A percentile compares a stretch with the other conserved stretches of the same genome.
phyloP scores from a whole-genome alignment of 1,140 invertebrate species.

The Trypoxylus dichotomus region DNA sequence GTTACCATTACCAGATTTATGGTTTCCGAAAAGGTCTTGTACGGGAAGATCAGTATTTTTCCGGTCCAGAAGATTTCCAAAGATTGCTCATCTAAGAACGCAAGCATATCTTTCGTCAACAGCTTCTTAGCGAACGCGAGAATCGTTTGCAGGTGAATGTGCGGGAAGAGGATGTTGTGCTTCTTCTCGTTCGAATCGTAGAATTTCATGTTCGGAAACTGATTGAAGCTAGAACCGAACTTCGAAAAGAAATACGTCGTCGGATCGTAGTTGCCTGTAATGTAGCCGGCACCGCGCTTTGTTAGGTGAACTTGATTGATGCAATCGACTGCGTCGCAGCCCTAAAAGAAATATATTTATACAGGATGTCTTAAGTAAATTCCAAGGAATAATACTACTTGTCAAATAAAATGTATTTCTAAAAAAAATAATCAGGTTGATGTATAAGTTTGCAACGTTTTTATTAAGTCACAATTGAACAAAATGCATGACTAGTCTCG shows the following conservation, averaged over 20 bases:
- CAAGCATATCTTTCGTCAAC: conserved; percentile 82
- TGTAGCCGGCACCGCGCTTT: conserved; percentile 57
- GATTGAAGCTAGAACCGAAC: conserved; percentile 90
- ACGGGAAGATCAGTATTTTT: conserved; percentile 75
- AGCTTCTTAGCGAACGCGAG: conserved; percentile 82
- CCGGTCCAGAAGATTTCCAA: conserved; percentile 66
- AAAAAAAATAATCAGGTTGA: no score
- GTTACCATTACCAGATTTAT: conserved; percentile 93
- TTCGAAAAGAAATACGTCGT: conserved; percentile 87
- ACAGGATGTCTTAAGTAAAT: no score
- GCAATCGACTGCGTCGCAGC: conserved; percentile 44
- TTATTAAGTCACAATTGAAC: no score
- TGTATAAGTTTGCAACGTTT: no score
- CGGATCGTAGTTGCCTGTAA: conserved; percentile 74
- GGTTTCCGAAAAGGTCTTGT: conserved; percentile 92
- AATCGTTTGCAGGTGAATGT: conserved; percentile 76
- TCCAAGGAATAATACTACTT: no score
- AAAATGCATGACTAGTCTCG: background rate
- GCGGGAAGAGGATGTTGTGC: conserved; percentile 65
- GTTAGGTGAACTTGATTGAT: background rate
- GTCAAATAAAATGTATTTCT: no score
- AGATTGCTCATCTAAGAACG: conserved; percentile 80
- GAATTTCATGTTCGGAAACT: conserved; percentile 78
- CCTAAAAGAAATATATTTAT: conserved; percentile 40
- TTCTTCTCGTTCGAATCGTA: conserved; percentile 60